Evolutionary conservation across 2,113 vertebrate species (phyloP).

Genomic region (Stegastes partitus): DNA sequence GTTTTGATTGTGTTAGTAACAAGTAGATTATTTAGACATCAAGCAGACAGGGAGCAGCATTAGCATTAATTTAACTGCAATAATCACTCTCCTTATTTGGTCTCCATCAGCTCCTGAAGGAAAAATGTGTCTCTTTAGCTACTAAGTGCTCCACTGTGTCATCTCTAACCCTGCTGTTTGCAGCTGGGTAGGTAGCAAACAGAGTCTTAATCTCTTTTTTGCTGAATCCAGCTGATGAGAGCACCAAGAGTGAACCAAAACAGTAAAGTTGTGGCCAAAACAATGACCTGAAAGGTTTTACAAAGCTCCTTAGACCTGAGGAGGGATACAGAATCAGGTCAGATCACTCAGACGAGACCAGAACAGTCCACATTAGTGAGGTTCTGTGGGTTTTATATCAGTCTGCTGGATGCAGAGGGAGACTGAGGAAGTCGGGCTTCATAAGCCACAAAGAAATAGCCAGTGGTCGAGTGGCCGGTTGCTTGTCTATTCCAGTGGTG

Average conservation of each 20-base stretch:
- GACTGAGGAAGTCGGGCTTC: slow-evolving; percentile 34
- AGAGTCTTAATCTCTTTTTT: neutral
- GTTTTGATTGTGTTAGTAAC: neutral
- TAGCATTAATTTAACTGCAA: neutral
- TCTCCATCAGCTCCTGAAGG: neutral
- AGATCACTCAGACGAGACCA: neutral
- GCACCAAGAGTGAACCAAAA: neutral
- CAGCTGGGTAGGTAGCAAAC: neutral
- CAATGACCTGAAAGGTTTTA: neutral
- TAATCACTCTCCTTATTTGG: neutral
- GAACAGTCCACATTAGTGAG: slow-evolving; percentile 7
- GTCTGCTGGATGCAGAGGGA: slow-evolving; percentile 48
- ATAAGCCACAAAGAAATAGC: slow-evolving; percentile 58
- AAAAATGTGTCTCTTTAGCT: neutral
- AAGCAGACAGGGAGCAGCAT: neutral
- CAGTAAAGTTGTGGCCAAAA: neutral
- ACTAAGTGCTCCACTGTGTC: neutral
- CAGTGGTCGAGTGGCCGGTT: slow-evolving; percentile 49
- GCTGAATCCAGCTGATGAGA: neutral
- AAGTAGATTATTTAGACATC: neutral
- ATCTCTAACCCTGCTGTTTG: neutral
- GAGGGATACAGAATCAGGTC: neutral
- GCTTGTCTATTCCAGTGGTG: slow-evolving; percentile 57
- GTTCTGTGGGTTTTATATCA: slow-evolving; percentile 32
- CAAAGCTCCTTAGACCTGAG: neutral